These are phyloP conservation scores for Xiphydria camelus DNA, from an alignment of 2,888 invertebrate genomes.

Conservation along the genomic window DNA sequence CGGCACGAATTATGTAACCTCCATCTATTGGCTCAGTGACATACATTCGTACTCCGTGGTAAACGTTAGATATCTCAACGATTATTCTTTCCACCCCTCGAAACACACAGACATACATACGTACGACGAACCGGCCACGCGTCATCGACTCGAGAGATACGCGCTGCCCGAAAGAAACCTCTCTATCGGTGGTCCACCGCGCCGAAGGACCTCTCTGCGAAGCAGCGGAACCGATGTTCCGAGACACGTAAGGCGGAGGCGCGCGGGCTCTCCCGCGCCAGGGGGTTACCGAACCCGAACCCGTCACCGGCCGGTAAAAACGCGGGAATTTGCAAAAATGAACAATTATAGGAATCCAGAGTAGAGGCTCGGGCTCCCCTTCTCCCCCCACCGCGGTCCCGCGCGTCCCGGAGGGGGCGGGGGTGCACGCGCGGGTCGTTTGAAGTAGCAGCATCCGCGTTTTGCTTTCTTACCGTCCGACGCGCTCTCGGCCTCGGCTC, in stretches of 20 bases:
- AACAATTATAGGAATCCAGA: conserved; percentile 57
- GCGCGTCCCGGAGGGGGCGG: conserved; percentile 14
- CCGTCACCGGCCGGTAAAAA: conserved; percentile 35
- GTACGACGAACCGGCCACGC: background rate
- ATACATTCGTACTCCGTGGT: no score
- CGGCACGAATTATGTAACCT: no score
- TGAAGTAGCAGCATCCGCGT: conserved; percentile 46
- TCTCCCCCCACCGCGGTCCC: background rate
- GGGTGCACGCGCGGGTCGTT: conserved; percentile 52
- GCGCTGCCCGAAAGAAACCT: background rate
- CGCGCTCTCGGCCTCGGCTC: no score
- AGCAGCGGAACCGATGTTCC: no score
- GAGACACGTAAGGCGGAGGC: background rate
- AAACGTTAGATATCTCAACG: background rate
- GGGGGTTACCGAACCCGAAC: conserved; percentile 2
- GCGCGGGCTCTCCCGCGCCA: no score
- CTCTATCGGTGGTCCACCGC: background rate
- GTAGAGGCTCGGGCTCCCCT: conserved; percentile 27
- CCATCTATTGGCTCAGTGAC: no score
- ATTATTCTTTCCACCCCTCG: background rate
- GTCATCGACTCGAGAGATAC: background rate
- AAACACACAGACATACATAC: background rate
- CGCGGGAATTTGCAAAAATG: conserved; percentile 55
- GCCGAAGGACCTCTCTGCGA: background rate
- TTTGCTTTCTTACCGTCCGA: conserved; percentile 28